Percentiles rank a stretch among this genome's conserved stretches.
Evolutionary conservation across 2,888 invertebrate species (phyloP).

Genomic region (Andrena bucephala): DNA sequence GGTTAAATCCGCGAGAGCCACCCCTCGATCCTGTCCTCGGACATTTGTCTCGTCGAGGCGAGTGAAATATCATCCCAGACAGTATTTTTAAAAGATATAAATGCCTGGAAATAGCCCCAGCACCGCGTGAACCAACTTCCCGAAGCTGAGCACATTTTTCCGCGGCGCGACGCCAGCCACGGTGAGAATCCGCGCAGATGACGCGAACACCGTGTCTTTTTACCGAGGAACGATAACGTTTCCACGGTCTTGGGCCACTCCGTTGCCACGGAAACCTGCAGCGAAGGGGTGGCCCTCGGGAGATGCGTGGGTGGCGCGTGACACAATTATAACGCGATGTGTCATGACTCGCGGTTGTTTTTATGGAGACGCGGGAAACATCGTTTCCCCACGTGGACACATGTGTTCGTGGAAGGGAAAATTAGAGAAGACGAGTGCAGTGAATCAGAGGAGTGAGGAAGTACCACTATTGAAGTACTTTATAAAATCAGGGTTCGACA

Average conservation of each 20-base stretch:
- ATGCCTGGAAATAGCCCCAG: conserved; percentile 13
- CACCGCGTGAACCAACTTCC: conserved; percentile 15
- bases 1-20: conserved; percentile 16
- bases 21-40: conserved; percentile 22
- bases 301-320: neutral
- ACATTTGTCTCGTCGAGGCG: conserved; percentile 21
- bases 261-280: conserved; percentile 22
- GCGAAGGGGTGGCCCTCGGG: neutral
- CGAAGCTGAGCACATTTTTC: conserved; percentile 11
- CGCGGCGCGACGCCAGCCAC: neutral
- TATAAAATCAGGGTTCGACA: no score
- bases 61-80: conserved; percentile 35
- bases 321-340: conserved; percentile 37
- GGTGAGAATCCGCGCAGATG: conserved; percentile 40
- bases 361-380: no score
- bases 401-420: no score
- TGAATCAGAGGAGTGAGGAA: no score
- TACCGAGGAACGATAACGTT: conserved; percentile 3
- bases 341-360: conserved; percentile 17
- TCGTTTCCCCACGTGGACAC: no score
- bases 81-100: conserved; percentile 41
- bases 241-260: neutral
- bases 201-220: conserved; percentile 22
- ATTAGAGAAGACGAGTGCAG: no score
- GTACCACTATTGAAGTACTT: no score